Percentiles rank a stretch among this genome's conserved stretches.
phyloP scores from a whole-genome alignment of 2,113 vertebrate genomes.

The Peromyscus leucopus region DNA sequence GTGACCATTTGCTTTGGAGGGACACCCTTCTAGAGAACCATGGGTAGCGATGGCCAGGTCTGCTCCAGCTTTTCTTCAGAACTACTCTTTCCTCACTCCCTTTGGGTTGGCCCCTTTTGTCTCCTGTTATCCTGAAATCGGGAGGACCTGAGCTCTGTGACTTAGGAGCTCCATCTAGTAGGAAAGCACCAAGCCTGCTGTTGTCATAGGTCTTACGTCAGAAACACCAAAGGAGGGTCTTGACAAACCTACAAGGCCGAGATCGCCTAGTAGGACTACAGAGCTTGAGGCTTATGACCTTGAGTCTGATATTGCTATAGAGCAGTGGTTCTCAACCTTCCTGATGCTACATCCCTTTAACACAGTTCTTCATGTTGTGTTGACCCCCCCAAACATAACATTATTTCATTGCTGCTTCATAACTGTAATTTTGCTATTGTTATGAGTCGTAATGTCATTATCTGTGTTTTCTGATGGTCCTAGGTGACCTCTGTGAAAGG shows the following conservation, averaged over 20 bases:
- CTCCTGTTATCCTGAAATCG: neutral
- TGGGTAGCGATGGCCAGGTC: neutral
- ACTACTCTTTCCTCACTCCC: neutral
- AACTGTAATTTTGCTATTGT: neutral
- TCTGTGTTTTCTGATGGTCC: no score
- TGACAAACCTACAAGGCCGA: neutral
- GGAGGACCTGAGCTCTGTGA: neutral
- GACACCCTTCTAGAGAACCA: neutral
- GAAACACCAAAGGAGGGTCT: neutral
- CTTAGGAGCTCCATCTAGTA: neutral
- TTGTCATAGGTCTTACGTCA: neutral
- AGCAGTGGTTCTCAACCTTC: neutral
- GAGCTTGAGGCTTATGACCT: neutral
- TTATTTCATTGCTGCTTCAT: neutral
- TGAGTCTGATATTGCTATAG: neutral
- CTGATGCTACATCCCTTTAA: neutral
- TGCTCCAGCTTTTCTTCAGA: neutral
- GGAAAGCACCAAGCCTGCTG: neutral
- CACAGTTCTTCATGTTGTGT: neutral
- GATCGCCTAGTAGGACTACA: neutral
- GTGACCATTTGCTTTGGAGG: conserved; percentile 11
- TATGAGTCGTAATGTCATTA: neutral
- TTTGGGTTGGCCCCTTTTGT: neutral
- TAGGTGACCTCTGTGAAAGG: no score
- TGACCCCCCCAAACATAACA: neutral